phyloP scores from a whole-genome alignment of 92 coral and sea anemone species.

The Chrysogorgia sp. region DNA sequence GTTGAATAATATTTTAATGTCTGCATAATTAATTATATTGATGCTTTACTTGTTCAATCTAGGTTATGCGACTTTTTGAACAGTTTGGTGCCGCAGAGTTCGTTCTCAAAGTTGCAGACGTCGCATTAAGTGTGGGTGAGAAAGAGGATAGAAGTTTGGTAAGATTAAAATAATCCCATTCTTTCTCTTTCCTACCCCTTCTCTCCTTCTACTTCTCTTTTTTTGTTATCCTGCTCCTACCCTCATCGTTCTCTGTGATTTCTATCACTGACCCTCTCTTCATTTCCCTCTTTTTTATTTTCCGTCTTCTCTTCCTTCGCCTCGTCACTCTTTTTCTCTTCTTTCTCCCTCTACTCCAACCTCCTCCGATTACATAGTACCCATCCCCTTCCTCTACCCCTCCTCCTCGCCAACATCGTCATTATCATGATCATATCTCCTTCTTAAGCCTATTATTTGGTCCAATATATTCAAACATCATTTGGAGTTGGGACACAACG shows the following conservation, averaged over 20 bases:
- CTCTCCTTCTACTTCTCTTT: no score
- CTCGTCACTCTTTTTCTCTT: not conserved
- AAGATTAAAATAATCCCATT: no score
- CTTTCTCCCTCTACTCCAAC: not conserved
- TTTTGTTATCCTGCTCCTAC: no score
- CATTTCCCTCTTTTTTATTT: not conserved
- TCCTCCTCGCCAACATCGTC: no score
- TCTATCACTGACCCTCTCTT: not conserved
- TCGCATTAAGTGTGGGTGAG: constrained; percentile 78
- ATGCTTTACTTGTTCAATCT: not conserved
- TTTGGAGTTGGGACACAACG: constrained; percentile 87
- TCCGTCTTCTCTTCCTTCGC: not conserved
- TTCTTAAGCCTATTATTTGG: constrained; percentile 81
- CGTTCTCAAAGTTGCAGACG: constrained; percentile 79
- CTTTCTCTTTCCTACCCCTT: no score
- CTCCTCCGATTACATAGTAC: not conserved
- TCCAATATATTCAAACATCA: constrained; percentile 96
- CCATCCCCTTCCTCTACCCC: not conserved
- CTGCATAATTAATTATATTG: not conserved
- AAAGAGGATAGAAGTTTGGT: constrained; percentile 84
- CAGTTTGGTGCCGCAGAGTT: constrained; percentile 92
- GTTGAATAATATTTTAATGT: not conserved
- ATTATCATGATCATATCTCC: not conserved
- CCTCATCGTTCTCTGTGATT: no score
- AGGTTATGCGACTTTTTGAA: constrained; percentile 96